Percentiles rank a stretch among this genome's conserved stretches.
Conservation (phyloP, 2,888 invertebrate genomes). For the Deilephila porcellus region DNA sequence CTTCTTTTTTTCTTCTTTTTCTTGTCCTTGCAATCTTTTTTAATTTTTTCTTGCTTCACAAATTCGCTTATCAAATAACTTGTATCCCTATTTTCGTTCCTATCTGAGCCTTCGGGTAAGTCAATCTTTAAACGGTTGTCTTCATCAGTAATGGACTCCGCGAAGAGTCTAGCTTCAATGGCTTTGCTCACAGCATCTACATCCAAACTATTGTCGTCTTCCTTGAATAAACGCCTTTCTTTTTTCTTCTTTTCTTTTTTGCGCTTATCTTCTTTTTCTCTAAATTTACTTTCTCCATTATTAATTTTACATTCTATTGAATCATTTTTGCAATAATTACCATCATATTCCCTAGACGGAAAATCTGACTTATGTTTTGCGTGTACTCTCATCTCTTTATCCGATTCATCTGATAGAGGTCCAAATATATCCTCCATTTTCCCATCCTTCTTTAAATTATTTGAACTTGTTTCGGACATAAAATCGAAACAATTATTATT, state of each 20-base stretch:
- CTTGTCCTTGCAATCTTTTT: conserved; percentile 88
- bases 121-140: conserved; percentile 69
- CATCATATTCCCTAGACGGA: conserved; percentile 54
- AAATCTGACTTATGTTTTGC: conserved; percentile 60
- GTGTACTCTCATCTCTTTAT: conserved; percentile 59
- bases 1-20: conserved; percentile 94
- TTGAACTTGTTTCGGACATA: conserved; percentile 57
- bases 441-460: conserved; percentile 86
- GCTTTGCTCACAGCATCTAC: conserved; percentile 92
- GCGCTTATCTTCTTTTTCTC: conserved; percentile 84
- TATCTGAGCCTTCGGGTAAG: conserved; percentile 32
- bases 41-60: conserved; percentile 69
- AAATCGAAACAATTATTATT: conserved; percentile 58
- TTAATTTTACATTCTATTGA: conserved; percentile 21
- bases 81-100: conserved; percentile 77
- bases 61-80: conserved; percentile 30
- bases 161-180: conserved; percentile 91
- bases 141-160: conserved; percentile 84
- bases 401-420: conserved; percentile 91
- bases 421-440: conserved; percentile 96
- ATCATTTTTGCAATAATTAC: conserved; percentile 39
- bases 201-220: conserved; percentile 92
- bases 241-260: conserved; percentile 86
- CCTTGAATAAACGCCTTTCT: conserved; percentile 85
- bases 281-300: conserved; percentile 63